Evolutionary conservation across 2,797 vertebrate genomes (phyloP).

Genomic region (Choloepus didactylus): DNA sequence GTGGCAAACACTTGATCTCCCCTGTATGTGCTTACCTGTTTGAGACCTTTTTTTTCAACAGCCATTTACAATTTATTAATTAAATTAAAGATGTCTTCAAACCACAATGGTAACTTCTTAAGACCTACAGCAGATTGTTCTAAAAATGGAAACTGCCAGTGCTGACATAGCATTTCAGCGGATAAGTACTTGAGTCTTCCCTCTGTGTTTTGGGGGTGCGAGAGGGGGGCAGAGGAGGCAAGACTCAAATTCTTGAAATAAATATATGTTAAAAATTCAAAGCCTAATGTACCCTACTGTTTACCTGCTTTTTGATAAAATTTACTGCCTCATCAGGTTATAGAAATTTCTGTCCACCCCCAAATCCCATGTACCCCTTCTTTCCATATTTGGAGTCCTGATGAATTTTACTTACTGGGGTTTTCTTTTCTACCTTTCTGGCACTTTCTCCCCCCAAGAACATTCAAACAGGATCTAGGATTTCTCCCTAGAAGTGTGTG

Average conservation of each 20-base stretch:
- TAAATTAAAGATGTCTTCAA: slow-evolving; percentile 77
- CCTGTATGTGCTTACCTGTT: slow-evolving; percentile 81
- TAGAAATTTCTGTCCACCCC: not conserved
- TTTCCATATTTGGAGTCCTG: slow-evolving; percentile 26
- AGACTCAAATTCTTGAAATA: slow-evolving; percentile 48
- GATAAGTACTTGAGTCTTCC: not conserved
- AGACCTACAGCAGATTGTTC: slow-evolving; percentile 39
- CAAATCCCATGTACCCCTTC: not conserved
- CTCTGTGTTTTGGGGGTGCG: not conserved
- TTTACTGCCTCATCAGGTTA: not conserved
- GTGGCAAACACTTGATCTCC: slow-evolving; percentile 87
- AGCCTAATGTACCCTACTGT: not conserved
- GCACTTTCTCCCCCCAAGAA: not conserved
- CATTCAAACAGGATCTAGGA: not conserved
- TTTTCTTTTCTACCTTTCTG: slow-evolving; percentile 38
- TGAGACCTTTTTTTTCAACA: slow-evolving; percentile 62
- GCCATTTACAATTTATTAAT: slow-evolving; percentile 80
- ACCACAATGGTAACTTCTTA: not conserved
- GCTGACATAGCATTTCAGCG: not conserved
- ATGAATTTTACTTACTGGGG: not conserved
- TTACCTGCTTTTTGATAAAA: slow-evolving; percentile 50
- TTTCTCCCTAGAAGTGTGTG: not conserved
- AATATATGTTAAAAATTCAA: not conserved
- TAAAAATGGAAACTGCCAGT: slow-evolving; percentile 26
- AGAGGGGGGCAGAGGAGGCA: not conserved